These are phyloP conservation scores for Oncorhynchus gorbuscha DNA, from an alignment of 2,113 vertebrate genomes.

Conservation along the genomic window DNA sequence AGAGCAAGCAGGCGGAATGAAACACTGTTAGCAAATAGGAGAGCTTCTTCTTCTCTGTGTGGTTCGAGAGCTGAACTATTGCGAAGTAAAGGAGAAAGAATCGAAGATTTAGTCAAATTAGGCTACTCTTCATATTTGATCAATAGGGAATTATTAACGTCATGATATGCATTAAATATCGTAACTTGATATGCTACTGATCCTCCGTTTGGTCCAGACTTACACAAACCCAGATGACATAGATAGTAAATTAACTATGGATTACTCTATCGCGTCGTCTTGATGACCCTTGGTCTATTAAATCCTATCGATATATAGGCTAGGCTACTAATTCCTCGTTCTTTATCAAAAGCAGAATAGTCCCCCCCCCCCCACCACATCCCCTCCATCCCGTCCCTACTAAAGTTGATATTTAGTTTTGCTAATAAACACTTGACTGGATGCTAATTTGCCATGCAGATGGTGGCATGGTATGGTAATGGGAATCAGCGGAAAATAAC, in stretches of 20 bases:
- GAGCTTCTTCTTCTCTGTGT: not conserved
- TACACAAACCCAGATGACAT: slow-evolving; percentile 82
- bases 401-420: slow-evolving; percentile 56
- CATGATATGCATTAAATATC: slow-evolving; percentile 26
- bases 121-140: slow-evolving; percentile 7
- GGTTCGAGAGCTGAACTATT: not conserved
- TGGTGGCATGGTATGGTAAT: slow-evolving; percentile 53
- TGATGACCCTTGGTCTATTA: slow-evolving; percentile 76
- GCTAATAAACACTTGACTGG: slow-evolving; percentile 63
- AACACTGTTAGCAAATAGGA: slow-evolving; percentile 60
- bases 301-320: slow-evolving; percentile 60
- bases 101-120: not conserved
- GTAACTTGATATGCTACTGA: not conserved
- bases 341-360: slow-evolving; percentile 67
- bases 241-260: slow-evolving; percentile 91
- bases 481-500: slow-evolving; percentile 66
- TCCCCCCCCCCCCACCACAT: slow-evolving; percentile 2
- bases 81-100: not conserved
- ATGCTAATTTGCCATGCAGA: slow-evolving; percentile 66
- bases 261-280: slow-evolving; percentile 87
- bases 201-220: slow-evolving; percentile 54
- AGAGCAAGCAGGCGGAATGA: slow-evolving; percentile 79
- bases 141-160: slow-evolving; percentile 24
- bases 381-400: slow-evolving; percentile 1
- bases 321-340: slow-evolving; percentile 57